phyloP scores from a whole-genome alignment of 2,888 invertebrate genomes.

The Coelopa pilipes region DNA sequence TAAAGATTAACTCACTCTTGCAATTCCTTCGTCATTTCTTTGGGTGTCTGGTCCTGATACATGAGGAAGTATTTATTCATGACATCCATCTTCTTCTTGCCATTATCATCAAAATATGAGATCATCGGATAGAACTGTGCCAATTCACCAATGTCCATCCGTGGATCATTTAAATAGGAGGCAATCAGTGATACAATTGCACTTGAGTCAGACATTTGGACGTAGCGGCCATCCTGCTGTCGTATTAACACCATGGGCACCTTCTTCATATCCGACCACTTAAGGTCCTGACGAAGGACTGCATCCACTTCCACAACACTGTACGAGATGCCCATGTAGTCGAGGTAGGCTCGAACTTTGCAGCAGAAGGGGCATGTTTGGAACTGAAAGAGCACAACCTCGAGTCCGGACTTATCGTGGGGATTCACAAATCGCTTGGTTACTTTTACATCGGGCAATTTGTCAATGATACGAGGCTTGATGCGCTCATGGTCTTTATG shows the following conservation, averaged over 20 bases:
- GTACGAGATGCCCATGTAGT: conserved; percentile 93
- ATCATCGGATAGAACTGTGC: conserved; percentile 81
- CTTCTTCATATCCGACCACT: conserved; percentile 94
- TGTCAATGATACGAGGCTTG: conserved; percentile 62
- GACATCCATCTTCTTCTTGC: conserved; percentile 78
- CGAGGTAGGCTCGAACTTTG: conserved; percentile 87
- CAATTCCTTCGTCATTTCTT: conserved; percentile 68
- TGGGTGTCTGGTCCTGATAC: conserved; percentile 73
- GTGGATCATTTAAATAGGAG: conserved; percentile 76
- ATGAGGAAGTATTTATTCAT: conserved; percentile 91
- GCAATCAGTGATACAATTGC: conserved; percentile 91
- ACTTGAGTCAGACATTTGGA: conserved; percentile 93
- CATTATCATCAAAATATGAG: conserved; percentile 74
- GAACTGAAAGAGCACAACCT: conserved; percentile 93
- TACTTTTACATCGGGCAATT: conserved; percentile 69
- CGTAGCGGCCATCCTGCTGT: conserved; percentile 75
- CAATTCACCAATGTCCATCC: conserved; percentile 74
- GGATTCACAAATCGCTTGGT: conserved; percentile 75
- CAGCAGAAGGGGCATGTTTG: conserved; percentile 98
- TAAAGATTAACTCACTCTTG: conserved; percentile 70
- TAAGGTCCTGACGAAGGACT: conserved; percentile 88
- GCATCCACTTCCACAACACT: conserved; percentile 98
- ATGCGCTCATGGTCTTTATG: conserved; percentile 65
- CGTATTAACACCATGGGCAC: conserved; percentile 90
- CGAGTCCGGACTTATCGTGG: conserved; percentile 75